A percentile compares a stretch with the other conserved stretches of the same genome.
These are phyloP conservation scores for Lagenorhynchus albirostris DNA, from an alignment of 2,113 vertebrate genomes.

Conservation along the genomic window DNA sequence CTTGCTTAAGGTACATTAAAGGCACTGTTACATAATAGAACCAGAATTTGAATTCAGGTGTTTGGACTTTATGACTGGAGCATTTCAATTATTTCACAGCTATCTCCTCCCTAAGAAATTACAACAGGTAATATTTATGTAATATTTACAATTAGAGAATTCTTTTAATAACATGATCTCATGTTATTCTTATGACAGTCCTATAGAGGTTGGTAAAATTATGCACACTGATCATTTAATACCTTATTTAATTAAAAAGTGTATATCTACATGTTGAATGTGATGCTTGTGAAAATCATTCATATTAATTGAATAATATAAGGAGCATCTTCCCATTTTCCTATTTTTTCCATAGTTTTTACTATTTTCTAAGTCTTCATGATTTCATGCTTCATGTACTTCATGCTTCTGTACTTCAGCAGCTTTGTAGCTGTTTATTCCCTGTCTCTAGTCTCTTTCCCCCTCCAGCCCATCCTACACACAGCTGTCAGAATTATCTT, in stretches of 20 bases:
- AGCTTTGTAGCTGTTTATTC: slow-evolving; percentile 42
- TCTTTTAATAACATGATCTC: not conserved
- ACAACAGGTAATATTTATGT: not conserved
- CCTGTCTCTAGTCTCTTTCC: not conserved
- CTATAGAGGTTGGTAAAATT: not conserved
- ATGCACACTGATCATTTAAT: not conserved
- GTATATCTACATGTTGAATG: not conserved
- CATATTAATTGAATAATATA: not conserved
- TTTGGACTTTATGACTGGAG: not conserved
- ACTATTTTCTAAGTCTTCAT: not conserved
- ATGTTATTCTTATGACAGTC: not conserved
- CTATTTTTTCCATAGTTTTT: not conserved
- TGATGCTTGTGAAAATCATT: slow-evolving; percentile 8
- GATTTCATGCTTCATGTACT: not conserved
- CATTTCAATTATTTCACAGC: not conserved
- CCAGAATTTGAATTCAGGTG: not conserved
- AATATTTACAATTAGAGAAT: not conserved
- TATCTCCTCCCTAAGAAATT: not conserved
- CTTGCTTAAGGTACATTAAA: not conserved
- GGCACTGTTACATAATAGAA: not conserved
- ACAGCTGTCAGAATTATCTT: slow-evolving; percentile 41
- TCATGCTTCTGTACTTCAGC: not conserved
- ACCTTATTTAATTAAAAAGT: not conserved
- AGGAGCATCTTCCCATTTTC: not conserved
- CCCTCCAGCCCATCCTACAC: slow-evolving; percentile 36